Percentiles rank a stretch among this genome's conserved stretches.
These are phyloP conservation scores for Heliconius hortense DNA, from an alignment of 2,888 invertebrate species.

Conservation along the genomic window DNA sequence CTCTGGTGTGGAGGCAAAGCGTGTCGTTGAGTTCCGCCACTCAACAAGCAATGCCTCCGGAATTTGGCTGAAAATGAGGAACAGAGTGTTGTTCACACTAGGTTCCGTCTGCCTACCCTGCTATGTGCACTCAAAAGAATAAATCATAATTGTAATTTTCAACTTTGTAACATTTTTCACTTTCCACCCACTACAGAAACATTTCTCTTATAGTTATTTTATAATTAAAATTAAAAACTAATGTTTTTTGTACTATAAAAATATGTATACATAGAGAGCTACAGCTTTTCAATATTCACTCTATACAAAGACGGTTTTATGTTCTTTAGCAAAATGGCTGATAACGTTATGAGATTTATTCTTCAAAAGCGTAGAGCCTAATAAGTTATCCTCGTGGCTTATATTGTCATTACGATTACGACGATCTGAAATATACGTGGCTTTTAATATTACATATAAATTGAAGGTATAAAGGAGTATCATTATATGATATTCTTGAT, in stretches of 20 bases:
- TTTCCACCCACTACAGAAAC: no score
- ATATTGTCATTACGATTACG: constrained; percentile 2
- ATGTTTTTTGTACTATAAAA: no score
- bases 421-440: not conserved
- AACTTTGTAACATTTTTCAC: not conserved
- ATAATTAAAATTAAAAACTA: no score
- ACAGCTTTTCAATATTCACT: not conserved
- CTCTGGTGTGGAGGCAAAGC: no score
- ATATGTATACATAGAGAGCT: not conserved
- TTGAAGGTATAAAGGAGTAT: not conserved
- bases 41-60: no score
- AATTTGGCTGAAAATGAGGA: no score
- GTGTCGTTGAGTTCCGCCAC: no score
- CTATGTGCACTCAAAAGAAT: not conserved
- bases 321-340: not conserved
- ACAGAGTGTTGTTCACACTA: no score
- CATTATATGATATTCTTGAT: no score
- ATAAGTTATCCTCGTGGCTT: constrained; percentile 9
- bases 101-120: no score
- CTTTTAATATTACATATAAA: not conserved
- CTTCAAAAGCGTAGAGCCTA: constrained; percentile 19
- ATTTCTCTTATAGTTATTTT: no score
- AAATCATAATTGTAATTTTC: no score
- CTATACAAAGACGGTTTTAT: constrained; percentile 10
- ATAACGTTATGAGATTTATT: constrained; percentile 21